Base-by-base conservation (phyloP, 37 sponge, comb jelly and placozoan genomes). In the Axinella damicornis region DNA sequence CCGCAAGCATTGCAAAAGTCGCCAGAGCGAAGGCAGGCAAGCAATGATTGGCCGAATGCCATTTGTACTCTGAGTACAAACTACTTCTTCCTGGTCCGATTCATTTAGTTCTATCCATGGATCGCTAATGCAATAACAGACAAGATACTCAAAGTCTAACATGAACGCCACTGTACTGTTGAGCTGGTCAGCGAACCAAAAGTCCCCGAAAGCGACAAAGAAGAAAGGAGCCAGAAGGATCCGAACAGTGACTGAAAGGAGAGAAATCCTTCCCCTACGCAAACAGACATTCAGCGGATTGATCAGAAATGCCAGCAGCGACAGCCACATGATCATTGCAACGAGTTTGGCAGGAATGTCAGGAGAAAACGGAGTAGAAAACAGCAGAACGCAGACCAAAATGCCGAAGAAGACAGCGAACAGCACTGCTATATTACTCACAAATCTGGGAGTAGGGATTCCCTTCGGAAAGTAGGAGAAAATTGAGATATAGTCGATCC, bases 141-240 rank as follows among this genome's bases (percentile, higher is more conserved):
- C 17, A 38, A 85, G 52, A 71, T 88, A 99, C 57, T 97, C 84
- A 0, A 99, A 34, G 77, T 97, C 99, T n/a, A 97, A 69, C 31
- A 99, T 61, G 46, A 95, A 80, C 2, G 80, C 91, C n/a, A 87
- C 91, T 18, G 93, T 71, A 56, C 95, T 97, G 89, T 94, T 97
- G 79, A 96, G 78, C 81, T 99, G 99, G 83, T 99, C 99, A 5
- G 97, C 97, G 2, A 99, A 75, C 83, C 95, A 99, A 82, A 97
- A 97, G 61, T 99, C 99, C 0, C 94, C 85, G 80, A 99, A 99
- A 39, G 78, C 37, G 38, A 99, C 97, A 14, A 57, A 57, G 69
- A 73, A 72, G 19, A 93, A 82, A 11, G 99, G 99, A 38, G 99
- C 91, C 18, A 89, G 80, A 35, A 90, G 46, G 32, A 97, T 83